These are phyloP conservation scores for Coregonus ussuriensis DNA, from an alignment of 2,797 vertebrate genomes.

Conservation along the genomic window DNA sequence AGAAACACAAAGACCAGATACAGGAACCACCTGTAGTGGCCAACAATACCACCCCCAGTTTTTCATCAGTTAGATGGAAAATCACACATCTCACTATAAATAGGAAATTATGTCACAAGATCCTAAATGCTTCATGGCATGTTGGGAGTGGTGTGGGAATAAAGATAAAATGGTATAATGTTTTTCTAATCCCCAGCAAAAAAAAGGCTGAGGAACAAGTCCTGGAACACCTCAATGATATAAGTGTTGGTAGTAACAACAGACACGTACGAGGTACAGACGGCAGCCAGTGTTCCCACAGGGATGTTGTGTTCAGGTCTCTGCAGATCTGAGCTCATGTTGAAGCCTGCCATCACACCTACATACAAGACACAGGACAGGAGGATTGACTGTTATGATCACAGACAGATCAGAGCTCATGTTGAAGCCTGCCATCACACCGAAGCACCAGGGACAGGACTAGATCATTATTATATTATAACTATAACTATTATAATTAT, in stretches of 20 bases:
- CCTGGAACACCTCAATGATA: not conserved
- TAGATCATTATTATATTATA: no score
- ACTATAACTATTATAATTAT: not conserved
- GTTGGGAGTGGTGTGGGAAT: not conserved
- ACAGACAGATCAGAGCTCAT: not conserved
- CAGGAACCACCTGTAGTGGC: slow-evolving; percentile 93
- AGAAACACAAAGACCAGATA: slow-evolving; percentile 96
- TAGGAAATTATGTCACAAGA: slow-evolving; percentile 28
- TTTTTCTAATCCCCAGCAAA: not conserved
- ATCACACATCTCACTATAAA: slow-evolving; percentile 38
- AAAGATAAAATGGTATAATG: not conserved
- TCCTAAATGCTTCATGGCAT: slow-evolving; percentile 11
- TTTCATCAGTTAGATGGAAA: slow-evolving; percentile 29
- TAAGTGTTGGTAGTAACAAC: not conserved
- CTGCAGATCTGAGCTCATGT: slow-evolving; percentile 97
- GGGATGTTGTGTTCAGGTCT: slow-evolving; percentile 90
- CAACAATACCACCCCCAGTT: slow-evolving; percentile 37
- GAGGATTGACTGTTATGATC: not conserved
- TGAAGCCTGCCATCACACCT: slow-evolving; percentile 99
- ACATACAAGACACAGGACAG: slow-evolving; percentile 34
- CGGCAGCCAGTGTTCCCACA: slow-evolving; percentile 90
- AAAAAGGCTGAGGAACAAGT: not conserved
- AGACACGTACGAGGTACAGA: slow-evolving; percentile 91
- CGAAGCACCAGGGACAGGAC: no score
- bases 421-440: not conserved